These are phyloP conservation scores for Columba janthina DNA, from an alignment of 2,113 vertebrate genomes.

Conservation along the genomic window DNA sequence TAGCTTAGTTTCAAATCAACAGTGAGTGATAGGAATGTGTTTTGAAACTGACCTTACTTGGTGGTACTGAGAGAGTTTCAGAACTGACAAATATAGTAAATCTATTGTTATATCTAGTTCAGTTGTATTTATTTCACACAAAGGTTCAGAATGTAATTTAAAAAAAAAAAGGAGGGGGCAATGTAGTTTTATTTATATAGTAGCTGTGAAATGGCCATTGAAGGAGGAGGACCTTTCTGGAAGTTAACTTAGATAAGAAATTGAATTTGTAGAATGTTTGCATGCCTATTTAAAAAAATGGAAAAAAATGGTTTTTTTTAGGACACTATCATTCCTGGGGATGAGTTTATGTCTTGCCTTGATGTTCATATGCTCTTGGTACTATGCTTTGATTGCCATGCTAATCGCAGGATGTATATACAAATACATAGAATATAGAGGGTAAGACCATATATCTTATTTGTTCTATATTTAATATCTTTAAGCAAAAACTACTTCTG, in stretches of 20 bases:
- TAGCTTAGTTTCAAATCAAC: background rate
- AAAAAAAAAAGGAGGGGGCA: background rate
- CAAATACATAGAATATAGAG: slow-evolving; percentile 97
- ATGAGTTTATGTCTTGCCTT: slow-evolving; percentile 96
- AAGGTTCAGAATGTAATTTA: background rate
- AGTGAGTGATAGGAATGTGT: background rate
- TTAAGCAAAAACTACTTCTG: background rate
- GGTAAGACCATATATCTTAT: slow-evolving; percentile 80
- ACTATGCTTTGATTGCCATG: slow-evolving; percentile 94
- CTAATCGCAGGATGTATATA: slow-evolving; percentile 93
- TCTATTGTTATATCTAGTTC: background rate
- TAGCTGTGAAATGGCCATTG: background rate
- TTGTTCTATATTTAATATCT: slow-evolving; percentile 48
- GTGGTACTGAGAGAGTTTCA: background rate
- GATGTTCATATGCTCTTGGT: slow-evolving; percentile 98
- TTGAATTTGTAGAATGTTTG: background rate
- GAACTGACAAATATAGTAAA: background rate
- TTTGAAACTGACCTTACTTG: background rate
- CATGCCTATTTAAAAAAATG: slow-evolving; percentile 44
- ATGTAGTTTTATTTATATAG: background rate
- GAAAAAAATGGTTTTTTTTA: slow-evolving; percentile 69
- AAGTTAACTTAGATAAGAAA: slow-evolving; percentile 9
- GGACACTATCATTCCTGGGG: slow-evolving; percentile 94
- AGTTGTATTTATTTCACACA: background rate
- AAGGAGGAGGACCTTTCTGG: background rate